Percentiles rank a stretch among this genome's conserved stretches.
These are phyloP conservation scores for Delichon dasypus DNA, from an alignment of 2,797 vertebrate species.

Conservation along the genomic window DNA sequence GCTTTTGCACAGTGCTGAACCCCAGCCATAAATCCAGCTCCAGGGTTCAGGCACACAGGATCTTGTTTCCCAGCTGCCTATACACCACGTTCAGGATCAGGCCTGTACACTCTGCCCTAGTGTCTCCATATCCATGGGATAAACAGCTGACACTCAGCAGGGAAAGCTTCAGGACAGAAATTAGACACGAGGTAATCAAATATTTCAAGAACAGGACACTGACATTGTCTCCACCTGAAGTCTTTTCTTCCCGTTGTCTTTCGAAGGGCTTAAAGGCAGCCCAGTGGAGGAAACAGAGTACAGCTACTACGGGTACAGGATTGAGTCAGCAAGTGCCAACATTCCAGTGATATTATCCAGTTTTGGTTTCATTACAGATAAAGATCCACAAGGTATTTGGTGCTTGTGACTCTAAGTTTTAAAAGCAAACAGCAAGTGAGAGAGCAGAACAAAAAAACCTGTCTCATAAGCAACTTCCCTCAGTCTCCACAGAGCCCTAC, in stretches of 20 bases:
- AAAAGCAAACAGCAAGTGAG: neutral
- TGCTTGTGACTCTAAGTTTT: neutral
- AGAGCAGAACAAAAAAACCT: neutral
- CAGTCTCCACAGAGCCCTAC: neutral
- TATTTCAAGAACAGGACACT: neutral
- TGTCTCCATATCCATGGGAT: neutral
- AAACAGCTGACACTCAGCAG: rapidly evolving
- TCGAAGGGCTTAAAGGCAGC: neutral
- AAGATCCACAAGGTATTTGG: neutral
- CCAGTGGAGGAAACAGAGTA: neutral
- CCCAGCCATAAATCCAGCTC: neutral
- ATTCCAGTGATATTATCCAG: neutral
- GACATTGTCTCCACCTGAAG: neutral
- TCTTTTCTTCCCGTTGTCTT: neutral
- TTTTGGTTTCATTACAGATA: neutral
- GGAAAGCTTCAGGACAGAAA: neutral
- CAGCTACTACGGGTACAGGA: neutral
- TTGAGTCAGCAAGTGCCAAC: neutral
- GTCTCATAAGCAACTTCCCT: neutral
- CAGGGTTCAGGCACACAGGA: neutral
- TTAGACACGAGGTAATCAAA: neutral
- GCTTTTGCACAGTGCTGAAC: neutral
- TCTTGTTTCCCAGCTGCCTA: neutral
- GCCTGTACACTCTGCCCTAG: neutral
- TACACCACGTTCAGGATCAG: rapidly evolving